Evolutionary conservation across 2,797 vertebrate genomes (phyloP).

Genomic region (Lepidocolaptes lacrymiger): DNA sequence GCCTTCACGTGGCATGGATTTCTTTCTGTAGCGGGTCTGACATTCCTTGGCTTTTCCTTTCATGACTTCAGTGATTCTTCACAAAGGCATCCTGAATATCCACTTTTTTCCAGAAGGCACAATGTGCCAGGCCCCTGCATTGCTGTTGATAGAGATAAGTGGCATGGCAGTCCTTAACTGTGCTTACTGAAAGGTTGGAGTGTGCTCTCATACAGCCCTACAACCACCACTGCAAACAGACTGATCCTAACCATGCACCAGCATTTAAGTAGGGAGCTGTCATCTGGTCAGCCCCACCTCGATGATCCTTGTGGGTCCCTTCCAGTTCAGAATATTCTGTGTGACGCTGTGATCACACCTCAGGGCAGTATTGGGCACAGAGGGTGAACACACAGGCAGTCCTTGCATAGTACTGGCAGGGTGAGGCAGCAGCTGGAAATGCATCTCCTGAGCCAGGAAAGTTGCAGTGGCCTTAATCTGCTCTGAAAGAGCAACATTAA

Average conservation of each 20-base stretch:
- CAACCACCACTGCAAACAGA: neutral
- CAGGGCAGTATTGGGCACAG: neutral
- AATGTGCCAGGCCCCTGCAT: neutral
- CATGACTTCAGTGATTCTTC: neutral
- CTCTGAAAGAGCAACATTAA: constrained; percentile 42
- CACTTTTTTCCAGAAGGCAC: neutral
- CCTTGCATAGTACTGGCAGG: neutral
- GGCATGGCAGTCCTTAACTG: neutral
- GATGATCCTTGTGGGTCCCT: neutral
- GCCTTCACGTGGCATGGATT: neutral
- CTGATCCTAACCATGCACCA: neutral
- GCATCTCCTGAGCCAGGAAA: neutral
- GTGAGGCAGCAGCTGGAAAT: constrained; percentile 7
- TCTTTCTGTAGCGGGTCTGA: neutral
- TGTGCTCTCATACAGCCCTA: neutral
- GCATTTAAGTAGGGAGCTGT: neutral
- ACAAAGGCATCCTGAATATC: neutral
- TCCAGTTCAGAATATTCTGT: neutral
- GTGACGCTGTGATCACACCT: neutral
- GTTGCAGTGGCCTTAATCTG: neutral
- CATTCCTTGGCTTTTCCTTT: neutral
- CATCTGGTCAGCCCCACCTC: constrained; percentile 14
- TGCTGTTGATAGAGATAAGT: neutral
- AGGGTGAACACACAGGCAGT: neutral
- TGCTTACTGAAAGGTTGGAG: neutral